Percentiles rank a stretch among this genome's conserved stretches.
Evolutionary conservation across 1,140 invertebrate genomes (phyloP).

Genomic region (Drosophila sp.): DNA sequence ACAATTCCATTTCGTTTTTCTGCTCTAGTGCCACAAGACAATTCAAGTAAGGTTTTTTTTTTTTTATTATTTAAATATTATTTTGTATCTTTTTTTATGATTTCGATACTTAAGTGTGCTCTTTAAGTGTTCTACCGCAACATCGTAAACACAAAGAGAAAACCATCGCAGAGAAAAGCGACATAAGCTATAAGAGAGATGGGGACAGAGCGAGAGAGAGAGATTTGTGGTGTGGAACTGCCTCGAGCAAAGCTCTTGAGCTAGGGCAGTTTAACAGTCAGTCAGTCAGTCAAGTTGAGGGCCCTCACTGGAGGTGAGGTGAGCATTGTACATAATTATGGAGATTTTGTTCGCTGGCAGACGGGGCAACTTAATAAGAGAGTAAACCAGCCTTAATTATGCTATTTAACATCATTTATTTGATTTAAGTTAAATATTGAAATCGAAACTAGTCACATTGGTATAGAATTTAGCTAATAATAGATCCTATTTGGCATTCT

Average conservation of each 20-base stretch:
- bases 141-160: conserved; percentile 55
- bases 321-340: conserved; percentile 43
- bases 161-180: not conserved
- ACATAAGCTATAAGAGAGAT: conserved; percentile 12
- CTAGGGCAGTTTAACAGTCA: conserved; percentile 29
- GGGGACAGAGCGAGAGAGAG: conserved; percentile 7
- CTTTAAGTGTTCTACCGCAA: conserved; percentile 75
- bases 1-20: conserved; percentile 66
- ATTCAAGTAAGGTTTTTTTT: conserved; percentile 27
- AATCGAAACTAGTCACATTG: conserved; percentile 31
- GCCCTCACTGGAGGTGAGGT: not conserved
- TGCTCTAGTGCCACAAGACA: conserved; percentile 10
- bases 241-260: conserved; percentile 40
- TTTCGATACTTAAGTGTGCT: conserved; percentile 68
- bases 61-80: conserved; percentile 72
- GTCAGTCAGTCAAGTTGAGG: conserved; percentile 34
- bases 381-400: conserved; percentile 55
- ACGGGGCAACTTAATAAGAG: conserved; percentile 21
- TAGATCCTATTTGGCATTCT: no score
- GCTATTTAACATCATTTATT: conserved; percentile 52
- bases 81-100: conserved; percentile 63
- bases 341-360: conserved; percentile 29
- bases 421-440: conserved; percentile 33
- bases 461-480: not conserved
- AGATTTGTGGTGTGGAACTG: conserved; percentile 43